phyloP scores from a whole-genome alignment of 2,113 vertebrate species.

The Anhinga anhinga region DNA sequence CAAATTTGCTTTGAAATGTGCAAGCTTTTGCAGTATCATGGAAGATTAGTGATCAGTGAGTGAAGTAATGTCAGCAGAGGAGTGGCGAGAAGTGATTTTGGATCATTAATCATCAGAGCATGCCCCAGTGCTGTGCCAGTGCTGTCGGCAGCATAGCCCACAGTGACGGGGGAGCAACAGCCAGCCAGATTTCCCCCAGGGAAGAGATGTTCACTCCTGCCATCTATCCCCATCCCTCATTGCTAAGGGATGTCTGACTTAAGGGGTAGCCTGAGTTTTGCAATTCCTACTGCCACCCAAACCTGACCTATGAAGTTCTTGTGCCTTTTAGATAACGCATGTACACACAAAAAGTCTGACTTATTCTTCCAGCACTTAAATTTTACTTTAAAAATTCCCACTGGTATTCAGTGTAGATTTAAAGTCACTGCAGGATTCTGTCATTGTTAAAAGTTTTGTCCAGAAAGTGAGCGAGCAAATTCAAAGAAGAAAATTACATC shows the following conservation, averaged over 20 bases:
- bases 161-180: not conserved
- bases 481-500: rapidly evolving
- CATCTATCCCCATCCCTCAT: not conserved
- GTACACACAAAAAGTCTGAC: not conserved
- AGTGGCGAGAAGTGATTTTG: not conserved
- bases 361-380: not conserved
- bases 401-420: not conserved
- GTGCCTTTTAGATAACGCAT: not conserved
- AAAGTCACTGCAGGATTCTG: not conserved
- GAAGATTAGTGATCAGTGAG: not conserved
- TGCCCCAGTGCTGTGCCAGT: not conserved
- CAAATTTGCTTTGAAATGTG: not conserved
- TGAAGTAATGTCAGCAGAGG: not conserved
- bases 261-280: no score
- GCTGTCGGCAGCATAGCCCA: not conserved
- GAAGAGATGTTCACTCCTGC: rapidly evolving
- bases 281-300: not conserved
- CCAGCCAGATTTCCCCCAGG: not conserved
- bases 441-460: rapidly evolving
- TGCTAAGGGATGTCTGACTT: not conserved
- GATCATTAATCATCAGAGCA: not conserved
- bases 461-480: not conserved
- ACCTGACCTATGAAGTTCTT: not conserved
- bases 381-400: not conserved
- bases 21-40: not conserved